phyloP scores from a whole-genome alignment of 92 coral and sea anemone species.

The Muricea muricata region DNA sequence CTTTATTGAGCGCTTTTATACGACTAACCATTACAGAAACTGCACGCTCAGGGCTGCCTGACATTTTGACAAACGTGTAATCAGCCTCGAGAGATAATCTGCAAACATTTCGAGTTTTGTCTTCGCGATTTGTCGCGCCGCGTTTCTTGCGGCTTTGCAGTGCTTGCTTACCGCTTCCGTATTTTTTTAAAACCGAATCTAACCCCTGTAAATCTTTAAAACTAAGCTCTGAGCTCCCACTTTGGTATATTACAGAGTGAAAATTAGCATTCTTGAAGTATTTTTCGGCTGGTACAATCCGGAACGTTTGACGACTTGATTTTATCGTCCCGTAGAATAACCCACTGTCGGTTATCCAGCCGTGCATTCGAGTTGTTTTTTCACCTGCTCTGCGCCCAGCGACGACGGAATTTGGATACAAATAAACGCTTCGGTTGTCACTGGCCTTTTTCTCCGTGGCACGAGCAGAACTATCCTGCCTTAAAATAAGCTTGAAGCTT shows the following conservation, averaged over 20 bases:
- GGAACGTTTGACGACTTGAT: slow-evolving; percentile 67
- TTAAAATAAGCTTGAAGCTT: slow-evolving; percentile 65
- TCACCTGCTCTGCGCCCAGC: slow-evolving; percentile 77
- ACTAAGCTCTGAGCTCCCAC: slow-evolving; percentile 65
- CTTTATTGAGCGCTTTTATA: slow-evolving; percentile 74
- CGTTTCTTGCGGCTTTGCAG: no score
- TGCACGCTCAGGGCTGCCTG: slow-evolving; percentile 73
- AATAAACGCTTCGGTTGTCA: slow-evolving; percentile 63
- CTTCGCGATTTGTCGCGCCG: not conserved
- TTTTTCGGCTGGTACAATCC: slow-evolving; percentile 80
- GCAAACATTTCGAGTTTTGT: slow-evolving; percentile 57
- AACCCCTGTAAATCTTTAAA: not conserved
- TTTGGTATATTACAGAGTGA: slow-evolving; percentile 86
- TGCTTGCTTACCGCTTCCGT: no score
- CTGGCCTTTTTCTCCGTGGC: slow-evolving; percentile 73
- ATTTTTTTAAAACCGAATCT: not conserved
- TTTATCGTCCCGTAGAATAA: slow-evolving; percentile 80
- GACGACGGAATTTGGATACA: slow-evolving; percentile 75
- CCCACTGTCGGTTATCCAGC: slow-evolving; percentile 73
- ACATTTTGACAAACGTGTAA: slow-evolving; percentile 67
- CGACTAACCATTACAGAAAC: slow-evolving; percentile 72
- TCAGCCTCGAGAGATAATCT: slow-evolving; percentile 81
- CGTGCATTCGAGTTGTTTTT: slow-evolving; percentile 74
- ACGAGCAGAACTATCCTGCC: slow-evolving; percentile 64
- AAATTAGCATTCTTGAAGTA: slow-evolving; percentile 70